Percentiles rank a stretch among this genome's conserved stretches.
Conservation (phyloP, 2,888 invertebrate genomes). For the Hipparchia semele region DNA sequence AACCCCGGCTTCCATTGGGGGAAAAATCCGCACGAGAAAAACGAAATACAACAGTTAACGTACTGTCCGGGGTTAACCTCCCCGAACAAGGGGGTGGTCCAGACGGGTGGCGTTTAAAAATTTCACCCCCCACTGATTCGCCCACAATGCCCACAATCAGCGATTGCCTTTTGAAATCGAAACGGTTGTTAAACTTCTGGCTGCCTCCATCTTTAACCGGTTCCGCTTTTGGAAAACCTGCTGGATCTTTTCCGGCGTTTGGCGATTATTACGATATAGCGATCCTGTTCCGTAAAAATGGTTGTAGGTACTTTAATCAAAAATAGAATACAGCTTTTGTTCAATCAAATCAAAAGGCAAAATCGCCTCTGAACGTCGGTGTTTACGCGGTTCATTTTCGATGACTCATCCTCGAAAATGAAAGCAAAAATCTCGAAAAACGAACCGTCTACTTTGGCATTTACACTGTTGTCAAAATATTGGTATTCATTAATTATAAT, state of each 20-base stretch:
- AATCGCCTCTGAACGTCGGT: too few relatives aligned
- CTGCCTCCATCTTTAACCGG: slow-evolving; percentile 40
- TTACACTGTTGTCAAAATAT: too few relatives aligned
- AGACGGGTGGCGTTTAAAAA: slow-evolving; percentile 76
- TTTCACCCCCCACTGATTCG: slow-evolving; percentile 75
- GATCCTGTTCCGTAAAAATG: background rate
- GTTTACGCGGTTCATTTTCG: too few relatives aligned
- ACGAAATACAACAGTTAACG: slow-evolving; percentile 35
- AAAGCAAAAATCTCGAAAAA: too few relatives aligned
- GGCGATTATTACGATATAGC: slow-evolving; percentile 17
- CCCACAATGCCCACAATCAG: slow-evolving; percentile 77
- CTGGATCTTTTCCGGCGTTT: slow-evolving; percentile 33
- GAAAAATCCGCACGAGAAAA: slow-evolving; percentile 20
- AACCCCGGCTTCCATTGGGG: slow-evolving; percentile 8
- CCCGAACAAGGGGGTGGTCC: slow-evolving; percentile 43
- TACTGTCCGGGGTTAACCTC: slow-evolving; percentile 43
- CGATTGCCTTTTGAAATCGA: slow-evolving; percentile 81
- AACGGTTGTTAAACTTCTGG: slow-evolving; percentile 71
- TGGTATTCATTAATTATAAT: too few relatives aligned
- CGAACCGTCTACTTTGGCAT: too few relatives aligned
- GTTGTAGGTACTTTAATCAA: background rate
- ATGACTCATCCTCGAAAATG: too few relatives aligned
- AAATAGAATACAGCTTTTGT: background rate
- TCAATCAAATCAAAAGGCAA: background rate
- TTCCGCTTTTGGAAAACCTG: slow-evolving; percentile 37